Base-by-base conservation (phyloP, 1,140 invertebrate species). In the Orchestia grillus region DNA sequence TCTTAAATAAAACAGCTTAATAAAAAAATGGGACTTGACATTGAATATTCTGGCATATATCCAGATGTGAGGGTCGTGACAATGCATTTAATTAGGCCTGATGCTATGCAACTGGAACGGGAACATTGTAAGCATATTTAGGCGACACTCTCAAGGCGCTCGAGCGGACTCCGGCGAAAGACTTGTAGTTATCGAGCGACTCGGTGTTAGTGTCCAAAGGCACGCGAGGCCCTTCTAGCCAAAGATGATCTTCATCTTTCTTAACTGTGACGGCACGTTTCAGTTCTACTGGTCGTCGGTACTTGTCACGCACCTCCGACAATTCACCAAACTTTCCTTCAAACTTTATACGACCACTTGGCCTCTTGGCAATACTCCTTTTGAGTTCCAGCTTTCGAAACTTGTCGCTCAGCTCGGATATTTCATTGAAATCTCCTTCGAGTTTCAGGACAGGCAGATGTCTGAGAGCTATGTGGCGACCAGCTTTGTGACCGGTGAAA, bases 61-160 rank as follows among this genome's bases (percentile, higher is more conserved):
- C 92, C 15, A 1, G 6, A 94, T 44, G 41, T 94, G 45, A 42
- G 16, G 16, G 4, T 94, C 40, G 41, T 11, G 3, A 47, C 40
- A 94, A 16, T 47, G 44, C 28, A 47, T 3, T 44, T 94, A 94
- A n/a, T 94, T 94, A 94, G 1, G 92, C 92, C 44, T 44, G 43
- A 47, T 94, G 92, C 91, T 88, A 96, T 87, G 96, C 96, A 11
- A 96, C 96, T 41, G 88, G 94, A n/a, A 96, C 96, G 44, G 96
- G 90, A 36, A 96, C 95, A 45, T 96, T 96, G 45, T 95, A 77
- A 23, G 62, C 96, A 62, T 96, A 96, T 57, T 96, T 96, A 41
- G 96, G 96, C 23, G 96, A 96, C 42, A 96, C 96, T 87, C 96
- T 95, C 57, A 96, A 57, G 95, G 96, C 96, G 42, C 47, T 77